Evolutionary conservation across 2,888 invertebrate genomes (phyloP).

Genomic region (Lathronympha strigana): DNA sequence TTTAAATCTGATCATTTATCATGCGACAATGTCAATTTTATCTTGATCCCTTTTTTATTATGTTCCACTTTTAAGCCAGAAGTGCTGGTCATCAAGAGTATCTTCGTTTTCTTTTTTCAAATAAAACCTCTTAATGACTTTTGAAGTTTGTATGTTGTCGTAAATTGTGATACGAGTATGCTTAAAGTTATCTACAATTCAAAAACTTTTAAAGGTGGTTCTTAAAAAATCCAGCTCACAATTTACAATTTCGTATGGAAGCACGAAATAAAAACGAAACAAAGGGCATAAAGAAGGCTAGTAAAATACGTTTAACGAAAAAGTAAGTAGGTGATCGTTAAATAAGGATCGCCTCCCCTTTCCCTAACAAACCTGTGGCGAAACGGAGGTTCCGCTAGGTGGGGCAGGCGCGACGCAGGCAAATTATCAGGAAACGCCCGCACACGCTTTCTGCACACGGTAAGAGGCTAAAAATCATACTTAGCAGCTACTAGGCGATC

Average conservation of each 20-base stretch:
- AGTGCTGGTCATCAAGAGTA: constrained; percentile 32
- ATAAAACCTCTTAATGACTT: constrained; percentile 35
- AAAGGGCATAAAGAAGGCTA: background rate
- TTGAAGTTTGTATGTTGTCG: constrained; percentile 18
- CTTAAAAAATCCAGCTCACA: background rate
- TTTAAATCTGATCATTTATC: constrained; percentile 83
- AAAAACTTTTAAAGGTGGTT: background rate
- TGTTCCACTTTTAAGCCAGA: constrained; percentile 48
- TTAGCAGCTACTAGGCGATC: constrained; percentile 60
- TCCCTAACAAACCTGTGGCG: constrained; percentile 27
- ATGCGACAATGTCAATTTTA: constrained; percentile 81
- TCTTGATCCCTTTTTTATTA: constrained; percentile 67
- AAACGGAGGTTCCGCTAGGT: constrained; percentile 63
- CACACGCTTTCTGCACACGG: constrained; percentile 81
- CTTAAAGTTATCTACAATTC: background rate
- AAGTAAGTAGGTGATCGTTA: constrained; percentile 26
- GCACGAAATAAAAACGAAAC: background rate
- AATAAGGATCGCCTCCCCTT: constrained; percentile 27
- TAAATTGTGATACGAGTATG: constrained; percentile 8
- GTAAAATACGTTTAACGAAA: constrained; percentile 11
- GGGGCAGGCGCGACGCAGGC: constrained; percentile 63
- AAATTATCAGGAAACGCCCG: constrained; percentile 75
- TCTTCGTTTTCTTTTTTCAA: constrained; percentile 26
- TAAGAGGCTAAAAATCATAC: constrained; percentile 74
- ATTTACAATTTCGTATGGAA: background rate